phyloP scores from a whole-genome alignment of 2,797 vertebrate genomes.

The Melanotaenia maccullochi region DNA sequence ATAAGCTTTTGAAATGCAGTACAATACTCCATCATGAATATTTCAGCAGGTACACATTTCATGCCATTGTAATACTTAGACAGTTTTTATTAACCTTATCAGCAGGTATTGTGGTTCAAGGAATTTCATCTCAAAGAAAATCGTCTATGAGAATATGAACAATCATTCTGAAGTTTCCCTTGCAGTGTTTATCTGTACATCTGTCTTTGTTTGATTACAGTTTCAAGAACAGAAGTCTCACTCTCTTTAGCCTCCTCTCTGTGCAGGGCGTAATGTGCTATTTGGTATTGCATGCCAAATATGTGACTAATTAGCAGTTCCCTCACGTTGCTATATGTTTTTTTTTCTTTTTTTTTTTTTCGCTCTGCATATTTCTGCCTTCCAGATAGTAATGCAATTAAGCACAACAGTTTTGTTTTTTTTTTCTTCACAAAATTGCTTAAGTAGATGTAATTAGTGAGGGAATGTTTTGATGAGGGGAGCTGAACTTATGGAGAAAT shows the following conservation, averaged over 20 bases:
- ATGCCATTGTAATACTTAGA: constrained; percentile 57
- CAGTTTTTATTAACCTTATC: constrained; percentile 75
- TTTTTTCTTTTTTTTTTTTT: constrained; percentile 30
- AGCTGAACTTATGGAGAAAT: constrained; percentile 72
- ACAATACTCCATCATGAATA: constrained; percentile 72
- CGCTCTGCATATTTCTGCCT: constrained; percentile 83
- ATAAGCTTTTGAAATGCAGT: constrained; percentile 70
- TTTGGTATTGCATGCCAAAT: constrained; percentile 82
- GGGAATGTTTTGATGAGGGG: constrained; percentile 76
- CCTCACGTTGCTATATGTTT: constrained; percentile 82
- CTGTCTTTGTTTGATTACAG: constrained; percentile 78
- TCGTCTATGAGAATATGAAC: constrained; percentile 42
- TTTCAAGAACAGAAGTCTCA: constrained; percentile 56
- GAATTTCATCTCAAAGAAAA: constrained; percentile 31
- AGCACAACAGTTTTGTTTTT: constrained; percentile 67
- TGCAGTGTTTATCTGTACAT: constrained; percentile 71
- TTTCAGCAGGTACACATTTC: constrained; percentile 58
- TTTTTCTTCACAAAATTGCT: constrained; percentile 77
- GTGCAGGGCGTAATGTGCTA: constrained; percentile 60
- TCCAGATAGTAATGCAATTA: constrained; percentile 89
- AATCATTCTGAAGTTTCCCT: constrained; percentile 68
- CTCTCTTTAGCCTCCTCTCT: constrained; percentile 72
- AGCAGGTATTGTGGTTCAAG: constrained; percentile 60
- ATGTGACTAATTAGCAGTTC: constrained; percentile 83
- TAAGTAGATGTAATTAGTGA: constrained; percentile 83